Base-by-base conservation (phyloP, 2,113 vertebrate genomes). In the Coptodon bakossiorum region DNA sequence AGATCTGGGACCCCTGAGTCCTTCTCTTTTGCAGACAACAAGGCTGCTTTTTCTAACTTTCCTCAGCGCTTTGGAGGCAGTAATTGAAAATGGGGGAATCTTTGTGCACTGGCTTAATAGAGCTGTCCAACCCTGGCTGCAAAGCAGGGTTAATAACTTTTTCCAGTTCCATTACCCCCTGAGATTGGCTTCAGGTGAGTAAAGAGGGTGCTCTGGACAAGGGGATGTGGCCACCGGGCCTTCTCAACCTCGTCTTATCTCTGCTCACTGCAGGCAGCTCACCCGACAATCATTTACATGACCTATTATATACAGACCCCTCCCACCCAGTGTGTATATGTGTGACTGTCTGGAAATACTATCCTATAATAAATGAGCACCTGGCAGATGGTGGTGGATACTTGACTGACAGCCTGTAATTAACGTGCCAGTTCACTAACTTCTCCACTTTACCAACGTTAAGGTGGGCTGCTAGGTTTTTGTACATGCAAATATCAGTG, bases 121-220 rank as follows among this genome's bases (percentile, higher is more conserved):
- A 96, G 94, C 94, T 91, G 93, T 95, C 94, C 82, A 94, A 94
- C 92, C 94, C 95, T 88, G 17, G 61, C 92, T 83, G 93, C 88
- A 95, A 95, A 96, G 95, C 91, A 48, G 93, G 94, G 93, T 96
- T 97, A 97, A 96, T 96, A 96, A 96, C 94, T 96, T 96, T 96
- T 94, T 90, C 94, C 95, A 94, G 87, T 96, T 94, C 94, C 93
- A 95, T 96, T 95, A 96, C 94, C 94, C 90, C 89, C 76, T 81
- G 93, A 96, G 95, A 96, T 96, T 96, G 95, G 92, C 95, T 96
- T 78, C 92, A 96, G 94, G 92, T 94, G 95, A 94, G 94, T 94
- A 94, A 95, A 95, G 95, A 94, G 88, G 93, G 80, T 85, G 79
- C 82, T 24, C 84, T 40, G 94, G 90, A 95, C 92, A 93, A 91